A percentile compares a stretch with the other conserved stretches of the same genome.
phyloP scores from a whole-genome alignment of 2,113 vertebrate species.

The Ploceus nigricollis region DNA sequence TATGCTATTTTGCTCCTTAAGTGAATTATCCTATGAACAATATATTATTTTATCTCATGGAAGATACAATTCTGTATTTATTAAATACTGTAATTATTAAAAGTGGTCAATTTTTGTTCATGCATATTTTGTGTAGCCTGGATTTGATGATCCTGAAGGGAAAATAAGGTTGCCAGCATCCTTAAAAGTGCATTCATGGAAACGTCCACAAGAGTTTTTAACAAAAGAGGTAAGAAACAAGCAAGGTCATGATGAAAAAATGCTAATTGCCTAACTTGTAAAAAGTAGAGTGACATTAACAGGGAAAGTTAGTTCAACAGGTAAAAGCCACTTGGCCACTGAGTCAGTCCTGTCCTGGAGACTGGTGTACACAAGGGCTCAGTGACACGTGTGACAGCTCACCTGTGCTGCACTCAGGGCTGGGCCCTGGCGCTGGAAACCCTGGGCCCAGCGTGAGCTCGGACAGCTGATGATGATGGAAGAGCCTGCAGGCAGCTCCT shows the following conservation, averaged over 20 bases:
- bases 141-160: slow-evolving; percentile 91
- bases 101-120: neutral
- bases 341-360: neutral
- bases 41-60: neutral
- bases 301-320: neutral
- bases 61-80: neutral
- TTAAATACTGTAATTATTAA: neutral
- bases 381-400: rapidly evolving
- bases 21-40: neutral
- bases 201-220: slow-evolving; percentile 84
- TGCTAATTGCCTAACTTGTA: neutral
- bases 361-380: rapidly evolving
- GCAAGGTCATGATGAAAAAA: neutral
- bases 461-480: rapidly evolving
- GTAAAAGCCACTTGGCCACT: neutral
- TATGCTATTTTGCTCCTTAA: neutral
- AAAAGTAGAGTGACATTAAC: neutral
- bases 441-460: neutral
- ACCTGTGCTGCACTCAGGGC: neutral
- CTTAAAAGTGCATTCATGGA: slow-evolving; percentile 87
- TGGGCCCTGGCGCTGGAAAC: neutral
- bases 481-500: neutral
- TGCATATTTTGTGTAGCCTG: slow-evolving; percentile 63
- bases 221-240: slow-evolving; percentile 72
- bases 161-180: slow-evolving; percentile 81